A percentile compares a stretch with the other conserved stretches of the same genome.
These are phyloP conservation scores for Dendroctonus ponderosae DNA, from an alignment of 1,140 invertebrate species.

Conservation along the genomic window DNA sequence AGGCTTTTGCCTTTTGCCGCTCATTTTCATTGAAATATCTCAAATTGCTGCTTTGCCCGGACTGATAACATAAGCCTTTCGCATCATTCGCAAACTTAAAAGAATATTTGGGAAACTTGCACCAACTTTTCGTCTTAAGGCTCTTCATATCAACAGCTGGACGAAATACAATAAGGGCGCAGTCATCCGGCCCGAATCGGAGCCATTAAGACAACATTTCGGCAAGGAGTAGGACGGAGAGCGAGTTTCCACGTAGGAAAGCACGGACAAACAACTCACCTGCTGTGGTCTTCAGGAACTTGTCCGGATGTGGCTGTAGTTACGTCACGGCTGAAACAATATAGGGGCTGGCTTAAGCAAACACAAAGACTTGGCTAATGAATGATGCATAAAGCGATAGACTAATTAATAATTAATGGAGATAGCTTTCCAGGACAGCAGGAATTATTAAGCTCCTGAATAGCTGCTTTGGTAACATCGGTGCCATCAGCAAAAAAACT, in stretches of 20 bases:
- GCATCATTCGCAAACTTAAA: too few species aligned
- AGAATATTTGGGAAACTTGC: too few species aligned
- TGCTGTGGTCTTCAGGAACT: conserved; percentile 31
- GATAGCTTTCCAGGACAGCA: neutral
- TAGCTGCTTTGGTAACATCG: neutral
- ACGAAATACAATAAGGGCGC: too few species aligned
- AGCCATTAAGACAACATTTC: conserved; percentile 20
- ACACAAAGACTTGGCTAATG: conserved; percentile 10
- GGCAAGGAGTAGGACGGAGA: neutral
- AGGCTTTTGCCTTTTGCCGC: too few species aligned
- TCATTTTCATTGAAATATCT: too few species aligned
- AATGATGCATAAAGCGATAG: conserved; percentile 19
- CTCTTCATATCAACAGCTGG: too few species aligned
- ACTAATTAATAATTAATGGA: conserved; percentile 13
- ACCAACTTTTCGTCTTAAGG: too few species aligned
- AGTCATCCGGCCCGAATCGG: neutral
- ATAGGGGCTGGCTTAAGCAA: conserved; percentile 18
- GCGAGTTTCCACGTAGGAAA: neutral
- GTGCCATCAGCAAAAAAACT: too few species aligned
- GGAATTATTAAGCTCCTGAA: neutral
- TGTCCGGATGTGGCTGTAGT: conserved; percentile 32
- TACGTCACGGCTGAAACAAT: conserved; percentile 35
- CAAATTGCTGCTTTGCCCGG: too few species aligned
- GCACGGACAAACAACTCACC: conserved; percentile 20
- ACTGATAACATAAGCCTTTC: too few species aligned